Conservation (phyloP, 2,888 invertebrate genomes). For the Phaedon cochleariae region DNA sequence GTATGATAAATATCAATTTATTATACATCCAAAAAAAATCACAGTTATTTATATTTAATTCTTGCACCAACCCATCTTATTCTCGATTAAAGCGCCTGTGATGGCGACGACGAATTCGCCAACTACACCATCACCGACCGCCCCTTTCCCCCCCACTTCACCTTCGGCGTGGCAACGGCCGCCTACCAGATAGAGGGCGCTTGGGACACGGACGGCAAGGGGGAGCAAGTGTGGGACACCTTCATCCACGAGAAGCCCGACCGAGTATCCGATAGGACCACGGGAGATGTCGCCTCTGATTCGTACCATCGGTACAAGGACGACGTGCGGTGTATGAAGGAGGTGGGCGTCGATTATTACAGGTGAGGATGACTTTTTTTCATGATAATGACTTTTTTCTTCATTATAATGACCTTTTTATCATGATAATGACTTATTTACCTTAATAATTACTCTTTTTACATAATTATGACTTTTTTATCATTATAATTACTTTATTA, state of each 20-base stretch:
- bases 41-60: too few species aligned
- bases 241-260: slow-evolving; percentile 31
- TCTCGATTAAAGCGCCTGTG: slow-evolving; percentile 21
- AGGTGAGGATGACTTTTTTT: slow-evolving; percentile 25
- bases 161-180: slow-evolving; percentile 52
- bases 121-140: slow-evolving; percentile 37
- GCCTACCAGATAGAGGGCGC: slow-evolving; percentile 52
- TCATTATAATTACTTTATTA: too few species aligned
- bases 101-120: slow-evolving; percentile 35
- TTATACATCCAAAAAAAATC: too few species aligned
- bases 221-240: slow-evolving; percentile 43
- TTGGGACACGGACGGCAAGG: slow-evolving; percentile 50
- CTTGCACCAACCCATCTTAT: too few species aligned
- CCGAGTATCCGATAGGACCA: slow-evolving; percentile 51
- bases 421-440: too few species aligned
- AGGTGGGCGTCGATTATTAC: slow-evolving; percentile 68
- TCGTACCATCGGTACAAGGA: slow-evolving; percentile 72
- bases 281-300: slow-evolving; percentile 72
- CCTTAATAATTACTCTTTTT: too few species aligned
- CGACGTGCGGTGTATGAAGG: slow-evolving; percentile 68
- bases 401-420: too few species aligned
- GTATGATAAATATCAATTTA: too few species aligned
- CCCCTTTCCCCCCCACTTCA: slow-evolving; percentile 40
- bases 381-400: too few species aligned
- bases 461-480: too few species aligned